Evolutionary conservation across 1,140 invertebrate genomes (phyloP).

Genomic region (Drosophila sulfurigaster): DNA sequence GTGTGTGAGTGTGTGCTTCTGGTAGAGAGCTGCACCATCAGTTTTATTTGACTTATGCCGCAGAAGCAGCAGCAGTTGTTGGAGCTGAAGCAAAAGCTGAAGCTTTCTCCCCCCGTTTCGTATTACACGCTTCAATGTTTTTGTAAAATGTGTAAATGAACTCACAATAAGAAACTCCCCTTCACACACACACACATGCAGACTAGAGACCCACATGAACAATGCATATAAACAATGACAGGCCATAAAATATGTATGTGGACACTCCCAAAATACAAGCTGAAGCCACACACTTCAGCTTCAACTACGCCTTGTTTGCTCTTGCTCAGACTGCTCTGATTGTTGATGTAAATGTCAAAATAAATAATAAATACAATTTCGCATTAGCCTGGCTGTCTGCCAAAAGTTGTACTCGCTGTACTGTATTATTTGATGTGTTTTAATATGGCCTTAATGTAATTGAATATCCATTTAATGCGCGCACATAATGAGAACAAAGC

Average conservation of each 20-base stretch:
- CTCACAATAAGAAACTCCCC: slow-evolving; percentile 53
- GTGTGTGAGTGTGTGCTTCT: slow-evolving; percentile 7
- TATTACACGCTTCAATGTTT: slow-evolving; percentile 77
- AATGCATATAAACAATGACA: slow-evolving; percentile 72
- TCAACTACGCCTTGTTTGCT: slow-evolving; percentile 39
- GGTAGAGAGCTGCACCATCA: slow-evolving; percentile 42
- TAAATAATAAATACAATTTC: slow-evolving; percentile 75
- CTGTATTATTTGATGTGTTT: slow-evolving; percentile 33
- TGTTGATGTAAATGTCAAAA: slow-evolving; percentile 77
- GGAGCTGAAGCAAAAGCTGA: not conserved
- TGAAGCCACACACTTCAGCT: slow-evolving; percentile 17
- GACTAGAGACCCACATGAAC: slow-evolving; percentile 33
- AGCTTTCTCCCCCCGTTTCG: slow-evolving; percentile 38
- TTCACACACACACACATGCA: slow-evolving; percentile 1
- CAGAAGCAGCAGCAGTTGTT: slow-evolving; percentile 9
- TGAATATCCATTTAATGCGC: slow-evolving; percentile 69
- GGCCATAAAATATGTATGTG: slow-evolving; percentile 77
- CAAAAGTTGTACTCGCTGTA: slow-evolving; percentile 25
- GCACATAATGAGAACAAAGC: slow-evolving; percentile 55
- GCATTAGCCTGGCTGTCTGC: slow-evolving; percentile 23
- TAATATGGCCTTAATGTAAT: slow-evolving; percentile 67
- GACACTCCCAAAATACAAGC: slow-evolving; percentile 57
- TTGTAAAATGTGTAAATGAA: slow-evolving; percentile 79
- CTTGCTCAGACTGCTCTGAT: slow-evolving; percentile 51
- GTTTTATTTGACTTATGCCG: slow-evolving; percentile 61